Percentiles rank a stretch among this genome's conserved stretches.
Evolutionary conservation across 1,140 invertebrate species (phyloP).

Genomic region (Nebria ingens): DNA sequence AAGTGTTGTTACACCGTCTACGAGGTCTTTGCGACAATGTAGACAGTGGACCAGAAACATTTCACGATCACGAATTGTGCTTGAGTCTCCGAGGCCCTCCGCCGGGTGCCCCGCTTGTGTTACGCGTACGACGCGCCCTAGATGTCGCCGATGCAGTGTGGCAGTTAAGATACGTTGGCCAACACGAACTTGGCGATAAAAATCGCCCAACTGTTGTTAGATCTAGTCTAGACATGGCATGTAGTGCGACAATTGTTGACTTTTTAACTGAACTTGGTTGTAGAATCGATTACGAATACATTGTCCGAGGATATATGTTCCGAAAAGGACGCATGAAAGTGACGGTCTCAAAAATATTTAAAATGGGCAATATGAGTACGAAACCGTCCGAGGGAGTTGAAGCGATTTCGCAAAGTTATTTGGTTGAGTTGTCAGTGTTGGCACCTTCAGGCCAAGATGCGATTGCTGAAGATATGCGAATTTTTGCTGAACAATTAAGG

Average conservation of each 20-base stretch:
- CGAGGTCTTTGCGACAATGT: constrained; percentile 90
- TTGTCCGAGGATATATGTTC: constrained; percentile 90
- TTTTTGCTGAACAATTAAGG: constrained; percentile 89
- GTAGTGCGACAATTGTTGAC: constrained; percentile 78
- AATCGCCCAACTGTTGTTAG: constrained; percentile 79
- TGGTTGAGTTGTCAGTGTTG: constrained; percentile 88
- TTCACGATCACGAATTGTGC: constrained; percentile 83
- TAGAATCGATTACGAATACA: constrained; percentile 86
- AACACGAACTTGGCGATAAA: constrained; percentile 82
- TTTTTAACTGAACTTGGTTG: constrained; percentile 89
- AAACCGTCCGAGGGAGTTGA: constrained; percentile 63
- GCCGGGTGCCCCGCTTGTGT: constrained; percentile 36
- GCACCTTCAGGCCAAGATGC: constrained; percentile 88
- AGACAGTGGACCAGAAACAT: constrained; percentile 79
- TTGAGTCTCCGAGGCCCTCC: constrained; percentile 60
- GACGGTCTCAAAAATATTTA: constrained; percentile 89
- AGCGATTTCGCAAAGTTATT: constrained; percentile 81
- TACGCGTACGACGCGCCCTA: constrained; percentile 66
- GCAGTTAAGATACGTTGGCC: constrained; percentile 82
- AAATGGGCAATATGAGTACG: constrained; percentile 58
- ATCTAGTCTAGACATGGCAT: constrained; percentile 84
- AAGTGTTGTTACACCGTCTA: constrained; percentile 82
- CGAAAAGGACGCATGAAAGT: constrained; percentile 95
- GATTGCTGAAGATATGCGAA: constrained; percentile 90
- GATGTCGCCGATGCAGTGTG: constrained; percentile 71